Evolutionary conservation across 1,140 invertebrate genomes (phyloP).

Genomic region (Bilobella aurantiaca): DNA sequence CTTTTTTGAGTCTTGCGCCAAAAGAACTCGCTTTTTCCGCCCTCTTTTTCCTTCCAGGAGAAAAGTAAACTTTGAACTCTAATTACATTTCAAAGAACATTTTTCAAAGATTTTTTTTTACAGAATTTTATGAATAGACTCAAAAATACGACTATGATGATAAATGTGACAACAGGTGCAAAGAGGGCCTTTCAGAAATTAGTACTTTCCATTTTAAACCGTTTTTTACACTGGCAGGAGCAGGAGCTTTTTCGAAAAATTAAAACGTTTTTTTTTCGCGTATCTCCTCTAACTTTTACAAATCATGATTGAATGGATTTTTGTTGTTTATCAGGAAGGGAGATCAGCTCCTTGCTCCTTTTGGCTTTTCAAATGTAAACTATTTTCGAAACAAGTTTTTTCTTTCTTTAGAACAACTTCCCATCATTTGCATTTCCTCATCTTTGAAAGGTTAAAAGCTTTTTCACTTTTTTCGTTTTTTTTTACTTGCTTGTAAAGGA

Average conservation of each 20-base stretch:
- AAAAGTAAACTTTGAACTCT: neutral
- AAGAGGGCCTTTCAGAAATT: neutral
- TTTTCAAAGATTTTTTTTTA: too few species aligned
- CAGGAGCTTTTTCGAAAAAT: too few species aligned
- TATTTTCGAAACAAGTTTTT: neutral
- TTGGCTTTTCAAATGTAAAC: neutral
- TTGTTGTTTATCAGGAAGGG: constrained; percentile 4
- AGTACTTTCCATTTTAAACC: too few species aligned
- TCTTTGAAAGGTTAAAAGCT: neutral
- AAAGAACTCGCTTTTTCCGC: neutral
- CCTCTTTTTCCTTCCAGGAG: neutral
- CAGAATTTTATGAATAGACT: too few species aligned
- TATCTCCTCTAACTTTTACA: constrained; percentile 3
- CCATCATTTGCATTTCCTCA: too few species aligned
- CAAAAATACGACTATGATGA: too few species aligned
- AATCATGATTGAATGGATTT: constrained; percentile 7
- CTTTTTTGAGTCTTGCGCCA: too few species aligned
- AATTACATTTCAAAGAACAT: too few species aligned
- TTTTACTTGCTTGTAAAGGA: too few species aligned
- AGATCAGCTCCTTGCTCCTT: neutral
- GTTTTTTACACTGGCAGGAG: too few species aligned
- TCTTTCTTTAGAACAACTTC: too few species aligned
- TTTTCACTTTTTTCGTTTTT: neutral
- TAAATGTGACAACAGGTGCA: constrained; percentile 35
- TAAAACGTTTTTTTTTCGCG: too few species aligned